Evolutionary conservation across 2,888 invertebrate genomes (phyloP).

Genomic region (Drosophila peninsularis): DNA sequence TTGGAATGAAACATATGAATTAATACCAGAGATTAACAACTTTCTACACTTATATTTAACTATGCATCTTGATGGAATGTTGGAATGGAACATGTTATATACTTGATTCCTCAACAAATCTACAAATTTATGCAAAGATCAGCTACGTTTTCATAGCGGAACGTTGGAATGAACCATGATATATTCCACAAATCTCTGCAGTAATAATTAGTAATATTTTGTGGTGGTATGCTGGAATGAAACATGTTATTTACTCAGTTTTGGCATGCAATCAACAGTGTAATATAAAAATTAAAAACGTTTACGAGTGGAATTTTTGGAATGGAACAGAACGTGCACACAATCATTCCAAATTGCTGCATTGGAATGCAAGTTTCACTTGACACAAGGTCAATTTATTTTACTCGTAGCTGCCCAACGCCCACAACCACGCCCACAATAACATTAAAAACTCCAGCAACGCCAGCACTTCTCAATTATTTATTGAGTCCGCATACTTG

Average conservation of each 20-base stretch:
- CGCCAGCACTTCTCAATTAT: slow-evolving; percentile 59
- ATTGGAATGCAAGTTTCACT: not conserved
- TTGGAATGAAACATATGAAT: not conserved
- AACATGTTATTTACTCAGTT: not conserved
- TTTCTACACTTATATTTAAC: not conserved
- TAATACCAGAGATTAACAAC: not conserved
- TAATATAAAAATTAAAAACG: not conserved
- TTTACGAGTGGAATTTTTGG: not conserved
- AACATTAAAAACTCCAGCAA: not conserved
- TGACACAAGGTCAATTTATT: slow-evolving; percentile 4
- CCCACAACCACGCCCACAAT: not conserved
- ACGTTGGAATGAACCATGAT: not conserved
- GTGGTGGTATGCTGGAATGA: not conserved
- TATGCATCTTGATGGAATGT: not conserved
- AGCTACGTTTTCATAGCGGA: not conserved
- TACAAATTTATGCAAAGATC: too few relatives aligned
- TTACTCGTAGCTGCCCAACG: not conserved
- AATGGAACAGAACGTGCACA: not conserved
- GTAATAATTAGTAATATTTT: not conserved
- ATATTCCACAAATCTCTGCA: not conserved
- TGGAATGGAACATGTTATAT: slow-evolving; percentile 1
- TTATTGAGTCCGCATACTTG: slow-evolving; percentile 56
- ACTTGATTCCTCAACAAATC: too few relatives aligned
- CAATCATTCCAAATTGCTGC: not conserved
- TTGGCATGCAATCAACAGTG: not conserved